These are phyloP conservation scores for Galbula dea DNA, from an alignment of 2,113 vertebrate genomes.

Conservation along the genomic window DNA sequence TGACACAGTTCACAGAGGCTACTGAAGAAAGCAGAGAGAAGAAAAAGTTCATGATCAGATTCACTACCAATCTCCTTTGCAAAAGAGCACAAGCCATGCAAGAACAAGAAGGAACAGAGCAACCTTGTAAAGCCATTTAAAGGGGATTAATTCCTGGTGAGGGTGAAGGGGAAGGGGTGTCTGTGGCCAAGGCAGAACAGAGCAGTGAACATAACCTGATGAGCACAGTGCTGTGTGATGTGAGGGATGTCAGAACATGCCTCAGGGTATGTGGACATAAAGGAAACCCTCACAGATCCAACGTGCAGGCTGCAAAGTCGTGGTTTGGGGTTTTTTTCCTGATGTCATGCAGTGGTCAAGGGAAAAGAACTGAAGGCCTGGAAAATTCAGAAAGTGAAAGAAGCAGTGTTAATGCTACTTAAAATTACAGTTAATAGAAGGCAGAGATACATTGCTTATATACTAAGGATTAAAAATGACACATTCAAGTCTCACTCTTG, in stretches of 20 bases:
- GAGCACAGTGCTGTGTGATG: rapidly evolving
- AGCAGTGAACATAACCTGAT: background rate
- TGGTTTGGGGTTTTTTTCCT: background rate
- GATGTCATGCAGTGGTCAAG: background rate
- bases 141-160: background rate
- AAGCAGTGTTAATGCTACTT: background rate
- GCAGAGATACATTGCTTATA: background rate
- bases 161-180: background rate
- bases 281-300: background rate
- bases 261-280: rapidly evolving
- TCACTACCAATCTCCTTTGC: background rate
- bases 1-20: background rate
- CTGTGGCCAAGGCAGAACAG: background rate
- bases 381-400: background rate
- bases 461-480: background rate
- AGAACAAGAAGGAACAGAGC: background rate
- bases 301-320: background rate
- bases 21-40: background rate
- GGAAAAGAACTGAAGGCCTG: background rate
- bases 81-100: background rate
- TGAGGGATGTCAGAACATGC: background rate
- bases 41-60: background rate
- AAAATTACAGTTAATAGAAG: background rate
- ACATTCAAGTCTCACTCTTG: background rate
- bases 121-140: background rate